phyloP scores from a whole-genome alignment of 2,888 invertebrate species.

The Odontothrips loti region DNA sequence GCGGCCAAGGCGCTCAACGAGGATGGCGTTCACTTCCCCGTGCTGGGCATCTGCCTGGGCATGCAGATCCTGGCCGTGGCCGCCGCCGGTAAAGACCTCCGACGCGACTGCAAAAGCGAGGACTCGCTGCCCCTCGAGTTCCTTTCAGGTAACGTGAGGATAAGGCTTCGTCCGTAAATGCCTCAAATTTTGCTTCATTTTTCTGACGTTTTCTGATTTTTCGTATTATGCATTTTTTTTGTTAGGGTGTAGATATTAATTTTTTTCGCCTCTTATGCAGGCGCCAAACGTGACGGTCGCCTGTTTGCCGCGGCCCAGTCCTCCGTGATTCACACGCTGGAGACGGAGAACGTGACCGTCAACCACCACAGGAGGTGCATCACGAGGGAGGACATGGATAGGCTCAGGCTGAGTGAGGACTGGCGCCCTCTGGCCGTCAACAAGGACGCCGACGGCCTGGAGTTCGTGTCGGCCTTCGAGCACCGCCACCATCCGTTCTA shows the following conservation, averaged over 20 bases:
- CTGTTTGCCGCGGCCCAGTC: background rate
- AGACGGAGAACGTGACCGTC: background rate
- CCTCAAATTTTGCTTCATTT: too few species aligned
- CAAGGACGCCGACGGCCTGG: background rate
- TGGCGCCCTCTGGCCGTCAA: background rate
- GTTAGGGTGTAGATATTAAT: too few species aligned
- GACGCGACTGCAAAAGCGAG: background rate
- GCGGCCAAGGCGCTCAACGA: background rate
- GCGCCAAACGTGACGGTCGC: background rate
- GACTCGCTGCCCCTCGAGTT: background rate
- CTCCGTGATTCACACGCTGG: background rate
- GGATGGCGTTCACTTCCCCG: background rate
- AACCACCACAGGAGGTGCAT: background rate
- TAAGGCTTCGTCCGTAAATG: too few species aligned
- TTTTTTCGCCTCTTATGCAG: too few species aligned
- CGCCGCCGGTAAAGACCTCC: background rate
- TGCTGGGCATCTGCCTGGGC: constrained; percentile 13
- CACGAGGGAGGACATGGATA: background rate
- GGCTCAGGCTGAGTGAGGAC: background rate
- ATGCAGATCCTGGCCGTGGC: background rate
- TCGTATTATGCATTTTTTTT: too few species aligned
- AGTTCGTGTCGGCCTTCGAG: background rate
- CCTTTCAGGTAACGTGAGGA: background rate
- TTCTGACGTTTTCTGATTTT: too few species aligned
- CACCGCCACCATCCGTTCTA: background rate